These are phyloP conservation scores for Pristiophorus japonicus DNA, from an alignment of 2,113 vertebrate genomes.

Conservation along the genomic window DNA sequence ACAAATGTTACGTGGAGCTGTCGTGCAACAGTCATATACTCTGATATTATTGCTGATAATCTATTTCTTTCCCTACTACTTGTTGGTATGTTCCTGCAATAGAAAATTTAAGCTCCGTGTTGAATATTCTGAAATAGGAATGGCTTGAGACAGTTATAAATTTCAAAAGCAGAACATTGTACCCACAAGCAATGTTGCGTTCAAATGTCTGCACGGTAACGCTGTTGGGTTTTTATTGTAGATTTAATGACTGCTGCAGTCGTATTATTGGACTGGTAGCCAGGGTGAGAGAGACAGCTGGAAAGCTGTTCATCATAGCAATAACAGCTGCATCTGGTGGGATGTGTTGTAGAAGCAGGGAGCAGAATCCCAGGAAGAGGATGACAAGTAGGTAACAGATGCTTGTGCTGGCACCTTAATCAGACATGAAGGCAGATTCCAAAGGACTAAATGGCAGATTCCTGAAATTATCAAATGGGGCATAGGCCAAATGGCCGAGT, in stretches of 20 bases:
- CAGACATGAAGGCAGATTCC: not conserved
- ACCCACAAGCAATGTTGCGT: not conserved
- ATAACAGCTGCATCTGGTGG: slow-evolving; percentile 5
- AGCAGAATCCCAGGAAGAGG: not conserved
- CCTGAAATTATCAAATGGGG: not conserved
- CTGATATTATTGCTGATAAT: not conserved
- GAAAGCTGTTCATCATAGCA: not conserved
- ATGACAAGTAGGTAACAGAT: not conserved
- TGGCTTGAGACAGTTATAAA: not conserved
- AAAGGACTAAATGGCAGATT: not conserved
- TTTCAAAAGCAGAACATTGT: not conserved
- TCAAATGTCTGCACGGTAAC: not conserved
- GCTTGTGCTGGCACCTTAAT: not conserved
- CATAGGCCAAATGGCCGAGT: not conserved
- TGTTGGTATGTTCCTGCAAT: not conserved
- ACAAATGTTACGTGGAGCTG: not conserved
- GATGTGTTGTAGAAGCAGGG: not conserved
- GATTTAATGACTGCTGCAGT: not conserved
- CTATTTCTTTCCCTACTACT: not conserved
- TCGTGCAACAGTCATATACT: not conserved
- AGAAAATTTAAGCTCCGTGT: not conserved
- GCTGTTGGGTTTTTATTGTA: not conserved
- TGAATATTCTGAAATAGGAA: not conserved
- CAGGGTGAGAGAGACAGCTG: not conserved
- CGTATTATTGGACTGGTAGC: not conserved